A percentile compares a stretch with the other conserved stretches of the same genome.
Evolutionary conservation across 2,113 vertebrate genomes (phyloP).

Genomic region (Nothoprocta perdicaria): DNA sequence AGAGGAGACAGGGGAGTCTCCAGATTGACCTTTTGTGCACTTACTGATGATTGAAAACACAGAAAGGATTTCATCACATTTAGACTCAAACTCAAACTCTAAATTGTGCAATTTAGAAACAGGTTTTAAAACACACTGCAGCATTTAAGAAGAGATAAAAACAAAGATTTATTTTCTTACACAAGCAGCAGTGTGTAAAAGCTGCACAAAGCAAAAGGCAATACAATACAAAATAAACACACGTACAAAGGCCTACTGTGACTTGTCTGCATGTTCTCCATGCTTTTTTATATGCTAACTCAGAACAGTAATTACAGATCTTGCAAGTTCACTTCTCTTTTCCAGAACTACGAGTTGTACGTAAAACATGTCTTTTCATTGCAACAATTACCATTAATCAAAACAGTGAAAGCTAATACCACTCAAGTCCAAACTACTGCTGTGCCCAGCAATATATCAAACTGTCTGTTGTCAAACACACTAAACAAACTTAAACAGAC

Average conservation of each 20-base stretch:
- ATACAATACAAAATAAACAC: conserved; percentile 68
- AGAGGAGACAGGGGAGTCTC: not conserved
- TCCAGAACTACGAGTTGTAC: conserved; percentile 81
- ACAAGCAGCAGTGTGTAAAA: conserved; percentile 70
- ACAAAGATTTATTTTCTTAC: conserved; percentile 78
- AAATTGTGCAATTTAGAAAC: conserved; percentile 67
- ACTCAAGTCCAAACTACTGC: conserved; percentile 86
- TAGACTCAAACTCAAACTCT: conserved; percentile 32
- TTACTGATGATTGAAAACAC: conserved; percentile 1
- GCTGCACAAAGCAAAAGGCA: conserved; percentile 47
- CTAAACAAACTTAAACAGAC: conserved; percentile 82
- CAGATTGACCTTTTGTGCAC: conserved; percentile 23
- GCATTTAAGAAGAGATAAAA: conserved; percentile 74
- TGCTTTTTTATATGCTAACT: conserved; percentile 80
- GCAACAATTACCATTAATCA: conserved; percentile 91
- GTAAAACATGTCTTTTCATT: conserved; percentile 84
- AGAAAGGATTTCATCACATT: conserved; percentile 47
- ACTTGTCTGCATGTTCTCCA: conserved; percentile 65
- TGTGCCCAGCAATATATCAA: conserved; percentile 88
- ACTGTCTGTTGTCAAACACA: conserved; percentile 88
- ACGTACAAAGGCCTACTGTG: conserved; percentile 64
- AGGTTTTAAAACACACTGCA: conserved; percentile 72
- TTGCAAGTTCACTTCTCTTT: conserved; percentile 84
- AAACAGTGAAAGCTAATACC: conserved; percentile 85
- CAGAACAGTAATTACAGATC: conserved; percentile 83